These are phyloP conservation scores for Hippolais icterina DNA, from an alignment of 2,113 vertebrate genomes.

Conservation along the genomic window DNA sequence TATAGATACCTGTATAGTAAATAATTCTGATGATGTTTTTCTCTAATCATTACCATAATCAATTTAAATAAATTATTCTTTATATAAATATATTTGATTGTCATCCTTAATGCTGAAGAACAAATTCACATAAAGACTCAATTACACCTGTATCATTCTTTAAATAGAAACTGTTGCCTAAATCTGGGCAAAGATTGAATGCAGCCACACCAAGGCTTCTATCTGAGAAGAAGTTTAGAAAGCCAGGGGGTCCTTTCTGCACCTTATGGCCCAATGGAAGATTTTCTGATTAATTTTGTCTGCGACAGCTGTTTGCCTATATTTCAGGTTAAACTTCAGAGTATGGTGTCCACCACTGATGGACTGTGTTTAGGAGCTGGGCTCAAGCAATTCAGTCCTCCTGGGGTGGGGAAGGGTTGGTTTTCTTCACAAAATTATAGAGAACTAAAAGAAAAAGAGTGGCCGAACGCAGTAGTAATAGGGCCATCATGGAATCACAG, in stretches of 20 bases:
- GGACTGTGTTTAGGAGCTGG: neutral
- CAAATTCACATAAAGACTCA: neutral
- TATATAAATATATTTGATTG: neutral
- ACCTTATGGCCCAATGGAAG: too few species aligned
- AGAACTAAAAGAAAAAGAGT: neutral
- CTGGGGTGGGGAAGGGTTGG: fast-evolving
- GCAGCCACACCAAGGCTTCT: neutral
- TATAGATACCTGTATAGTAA: neutral
- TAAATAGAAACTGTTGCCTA: neutral
- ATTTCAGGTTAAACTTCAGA: neutral
- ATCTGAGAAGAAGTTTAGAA: neutral
- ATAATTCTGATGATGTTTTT: neutral
- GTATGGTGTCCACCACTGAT: too few species aligned
- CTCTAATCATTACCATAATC: neutral
- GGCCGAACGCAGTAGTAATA: neutral
- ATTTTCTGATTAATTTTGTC: neutral
- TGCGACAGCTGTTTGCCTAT: neutral
- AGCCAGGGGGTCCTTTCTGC: neutral
- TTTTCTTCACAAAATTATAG: neutral
- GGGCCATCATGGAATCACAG: neutral
- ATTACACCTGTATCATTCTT: neutral
- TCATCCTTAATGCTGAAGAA: neutral
- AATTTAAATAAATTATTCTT: neutral
- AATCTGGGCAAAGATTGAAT: neutral
- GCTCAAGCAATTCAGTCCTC: neutral